Evolutionary conservation across 2,113 vertebrate genomes (phyloP).

Genomic region (Ceuthmochares aereus): DNA sequence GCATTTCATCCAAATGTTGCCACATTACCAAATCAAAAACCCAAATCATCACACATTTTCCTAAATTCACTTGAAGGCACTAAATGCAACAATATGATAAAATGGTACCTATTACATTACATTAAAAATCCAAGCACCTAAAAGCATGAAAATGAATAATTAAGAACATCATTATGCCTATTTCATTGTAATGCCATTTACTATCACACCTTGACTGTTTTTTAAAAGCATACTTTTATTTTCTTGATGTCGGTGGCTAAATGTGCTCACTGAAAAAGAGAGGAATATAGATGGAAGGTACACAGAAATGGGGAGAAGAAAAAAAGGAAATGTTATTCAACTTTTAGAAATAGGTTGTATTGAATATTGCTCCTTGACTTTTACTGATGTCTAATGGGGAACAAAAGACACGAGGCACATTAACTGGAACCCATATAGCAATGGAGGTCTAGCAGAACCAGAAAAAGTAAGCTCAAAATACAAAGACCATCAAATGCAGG

Average conservation of each 20-base stretch:
- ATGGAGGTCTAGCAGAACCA: neutral
- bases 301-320: neutral
- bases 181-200: constrained; percentile 24
- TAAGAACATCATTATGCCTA: neutral
- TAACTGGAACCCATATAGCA: neutral
- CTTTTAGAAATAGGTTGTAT: neutral
- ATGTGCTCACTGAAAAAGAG: neutral
- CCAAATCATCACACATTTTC: neutral
- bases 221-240: constrained; percentile 4
- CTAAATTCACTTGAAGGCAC: neutral
- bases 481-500: neutral
- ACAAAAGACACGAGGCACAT: neutral
- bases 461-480: neutral
- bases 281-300: neutral
- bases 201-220: constrained; percentile 29
- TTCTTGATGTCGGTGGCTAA: constrained; percentile 12
- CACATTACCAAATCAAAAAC: neutral
- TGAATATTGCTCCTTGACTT: neutral
- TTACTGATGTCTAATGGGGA: neutral
- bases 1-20: neutral
- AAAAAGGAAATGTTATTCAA: neutral
- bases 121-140: constrained; percentile 61
- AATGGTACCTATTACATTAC: constrained; percentile 17
- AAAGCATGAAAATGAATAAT: constrained; percentile 63
- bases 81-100: constrained; percentile 16